Base-by-base conservation (phyloP, 2,888 invertebrate genomes). In the Carpatolechia fugitivella region DNA sequence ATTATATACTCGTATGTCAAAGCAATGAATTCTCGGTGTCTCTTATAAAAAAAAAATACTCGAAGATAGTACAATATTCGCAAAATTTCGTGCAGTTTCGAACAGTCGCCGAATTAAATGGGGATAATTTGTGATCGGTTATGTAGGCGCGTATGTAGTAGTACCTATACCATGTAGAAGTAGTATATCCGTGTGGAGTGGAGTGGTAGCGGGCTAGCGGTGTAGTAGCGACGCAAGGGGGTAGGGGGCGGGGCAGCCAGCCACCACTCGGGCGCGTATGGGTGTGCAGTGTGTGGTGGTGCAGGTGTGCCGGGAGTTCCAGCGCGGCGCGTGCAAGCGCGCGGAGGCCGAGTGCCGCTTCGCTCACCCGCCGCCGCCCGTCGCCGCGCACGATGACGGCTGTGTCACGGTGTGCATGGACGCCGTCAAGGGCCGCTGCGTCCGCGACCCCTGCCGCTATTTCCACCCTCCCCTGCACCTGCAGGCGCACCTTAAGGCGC, bases 401-500 rank as follows among this genome's bases (percentile, higher is more conserved):
- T 96, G 97, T 92, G 98, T 98, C 94, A 98, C 98, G 93, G 98
- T 98, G 94, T 98, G 98, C 97, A 98, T 98, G 98, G 98, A 98
- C 95, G 98, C 97, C 94, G 96, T 98, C 94, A 97, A 97, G 95
- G 97, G 97, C 94, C 96, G 97, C 95, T 98, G 98, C 95, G 95
- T 96, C 94, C 97, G 98, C 94, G 97, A 98, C 94, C 97, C 97
- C 94, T 98, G 98, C 96, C 97, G 98, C 95, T 98, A 98, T 97
- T 98, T 98, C 95, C 98, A 98, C 95, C 98, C 98, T 93, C 98
- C 98, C 94, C 95, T 97, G 95, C 98, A 98, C 96, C 97, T 98
- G 93, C 97, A 97, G 96, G 96, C 96, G 95, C 97, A 97, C 96
- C 96, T 97, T 95, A 97, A 97, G 96, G 97, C 97, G 94, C 97